Evolutionary conservation across 2,888 invertebrate species (phyloP).

Genomic region (Idaea dimidiata): DNA sequence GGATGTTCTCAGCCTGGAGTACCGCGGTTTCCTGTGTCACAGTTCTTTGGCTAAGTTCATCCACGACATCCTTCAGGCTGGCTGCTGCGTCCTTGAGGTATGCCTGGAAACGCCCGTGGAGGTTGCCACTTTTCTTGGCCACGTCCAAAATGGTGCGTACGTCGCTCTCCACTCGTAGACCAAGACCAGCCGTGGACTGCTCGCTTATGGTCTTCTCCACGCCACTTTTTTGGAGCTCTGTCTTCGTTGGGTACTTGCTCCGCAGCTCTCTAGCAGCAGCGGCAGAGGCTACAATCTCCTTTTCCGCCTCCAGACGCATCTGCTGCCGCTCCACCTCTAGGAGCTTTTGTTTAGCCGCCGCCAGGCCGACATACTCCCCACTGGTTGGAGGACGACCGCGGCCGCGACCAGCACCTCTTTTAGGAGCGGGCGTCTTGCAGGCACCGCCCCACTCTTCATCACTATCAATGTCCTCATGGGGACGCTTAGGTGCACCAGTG

Average conservation of each 20-base stretch:
- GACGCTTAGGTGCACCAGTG: too few species aligned
- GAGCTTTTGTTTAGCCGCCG: neutral
- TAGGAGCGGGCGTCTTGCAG: too few species aligned
- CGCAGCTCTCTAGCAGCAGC: neutral
- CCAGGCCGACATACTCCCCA: neutral
- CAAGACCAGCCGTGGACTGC: neutral
- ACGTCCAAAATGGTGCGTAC: neutral
- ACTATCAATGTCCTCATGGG: too few species aligned
- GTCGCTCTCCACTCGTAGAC: neutral
- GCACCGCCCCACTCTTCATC: too few species aligned
- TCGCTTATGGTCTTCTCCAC: neutral
- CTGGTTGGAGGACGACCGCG: neutral
- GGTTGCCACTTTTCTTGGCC: neutral
- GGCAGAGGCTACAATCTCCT: neutral
- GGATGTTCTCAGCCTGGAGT: constrained; percentile 1
- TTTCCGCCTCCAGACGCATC: neutral
- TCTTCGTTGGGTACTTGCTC: too few species aligned
- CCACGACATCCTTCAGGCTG: neutral
- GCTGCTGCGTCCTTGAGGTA: constrained; percentile 5
- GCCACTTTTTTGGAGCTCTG: neutral
- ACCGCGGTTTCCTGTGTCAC: neutral
- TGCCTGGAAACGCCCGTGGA: constrained; percentile 3
- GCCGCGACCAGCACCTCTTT: too few species aligned
- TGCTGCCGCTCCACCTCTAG: neutral
- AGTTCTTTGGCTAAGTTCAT: neutral